phyloP scores from a whole-genome alignment of 92 coral and sea anemone genomes.

The Epizoanthus illoricatus region DNA sequence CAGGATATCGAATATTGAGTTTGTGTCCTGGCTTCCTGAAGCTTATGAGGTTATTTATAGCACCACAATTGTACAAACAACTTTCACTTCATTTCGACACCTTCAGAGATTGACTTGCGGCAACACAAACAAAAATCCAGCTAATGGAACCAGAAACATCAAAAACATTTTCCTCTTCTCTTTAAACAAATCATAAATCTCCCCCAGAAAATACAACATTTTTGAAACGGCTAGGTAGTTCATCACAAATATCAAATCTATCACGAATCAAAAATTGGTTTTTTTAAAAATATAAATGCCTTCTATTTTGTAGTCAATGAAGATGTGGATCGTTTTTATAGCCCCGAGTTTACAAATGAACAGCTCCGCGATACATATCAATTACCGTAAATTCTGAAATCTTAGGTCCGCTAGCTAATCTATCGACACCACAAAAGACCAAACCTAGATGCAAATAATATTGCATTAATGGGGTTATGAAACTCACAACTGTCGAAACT shows the following conservation, averaged over 20 bases:
- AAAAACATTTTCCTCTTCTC: background rate
- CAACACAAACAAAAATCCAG: background rate
- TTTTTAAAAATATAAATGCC: background rate
- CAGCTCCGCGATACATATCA: background rate
- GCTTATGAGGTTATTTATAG: background rate
- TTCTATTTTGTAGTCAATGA: background rate
- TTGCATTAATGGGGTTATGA: background rate
- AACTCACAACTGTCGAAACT: background rate
- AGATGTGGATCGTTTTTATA: background rate
- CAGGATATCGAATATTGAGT: background rate
- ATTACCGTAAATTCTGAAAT: conserved; percentile 2
- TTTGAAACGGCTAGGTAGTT: background rate
- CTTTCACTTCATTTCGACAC: background rate
- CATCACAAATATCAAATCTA: conserved; percentile 1
- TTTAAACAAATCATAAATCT: background rate
- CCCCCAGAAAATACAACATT: background rate
- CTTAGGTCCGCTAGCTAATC: background rate
- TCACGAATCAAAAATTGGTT: background rate
- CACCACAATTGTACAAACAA: background rate
- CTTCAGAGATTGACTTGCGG: background rate
- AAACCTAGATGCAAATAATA: background rate
- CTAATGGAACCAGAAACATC: background rate
- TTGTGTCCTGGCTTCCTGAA: background rate
- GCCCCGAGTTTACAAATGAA: background rate
- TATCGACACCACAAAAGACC: conserved; percentile 2